phyloP scores from a whole-genome alignment of 2,888 invertebrate species.

The Orthonevra nobilis region DNA sequence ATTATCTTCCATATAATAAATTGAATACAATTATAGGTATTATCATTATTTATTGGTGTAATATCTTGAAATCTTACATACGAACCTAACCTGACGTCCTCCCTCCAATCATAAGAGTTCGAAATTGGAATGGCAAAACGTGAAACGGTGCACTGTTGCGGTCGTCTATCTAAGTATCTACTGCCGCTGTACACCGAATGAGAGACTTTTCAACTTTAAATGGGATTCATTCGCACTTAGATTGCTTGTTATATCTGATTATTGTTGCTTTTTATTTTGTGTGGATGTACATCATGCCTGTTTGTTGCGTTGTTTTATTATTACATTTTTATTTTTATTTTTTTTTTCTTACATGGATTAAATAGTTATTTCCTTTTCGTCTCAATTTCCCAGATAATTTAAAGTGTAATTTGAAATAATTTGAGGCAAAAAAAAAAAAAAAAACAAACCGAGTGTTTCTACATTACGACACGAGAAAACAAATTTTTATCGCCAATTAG shows the following conservation, averaged over 20 bases:
- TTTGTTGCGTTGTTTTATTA: not conserved
- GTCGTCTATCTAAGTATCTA: too few species aligned
- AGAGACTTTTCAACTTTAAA: constrained; percentile 67
- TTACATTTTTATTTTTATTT: constrained; percentile 1
- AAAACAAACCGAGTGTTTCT: too few species aligned
- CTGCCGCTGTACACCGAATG: constrained; percentile 37
- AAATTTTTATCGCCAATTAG: constrained; percentile 30
- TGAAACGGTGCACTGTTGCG: constrained; percentile 38
- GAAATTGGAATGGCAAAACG: constrained; percentile 61
- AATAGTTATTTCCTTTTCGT: constrained; percentile 64
- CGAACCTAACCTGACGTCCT: constrained; percentile 37
- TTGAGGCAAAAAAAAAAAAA: too few species aligned
- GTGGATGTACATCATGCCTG: constrained; percentile 7
- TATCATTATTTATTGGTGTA: constrained; percentile 79
- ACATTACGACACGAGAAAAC: constrained; percentile 42
- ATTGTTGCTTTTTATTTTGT: constrained; percentile 27
- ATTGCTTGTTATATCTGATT: constrained; percentile 64
- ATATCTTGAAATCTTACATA: constrained; percentile 69
- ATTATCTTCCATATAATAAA: constrained; percentile 80
- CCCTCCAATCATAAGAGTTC: constrained; percentile 33
- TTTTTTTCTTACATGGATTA: constrained; percentile 22
- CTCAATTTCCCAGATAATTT: constrained; percentile 62
- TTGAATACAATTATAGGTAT: constrained; percentile 80
- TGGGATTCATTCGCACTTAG: constrained; percentile 70
- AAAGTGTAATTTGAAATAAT: constrained; percentile 64